Evolutionary conservation across 92 coral and sea anemone species (phyloP).

Genomic region (Parazoanthus swiftii): DNA sequence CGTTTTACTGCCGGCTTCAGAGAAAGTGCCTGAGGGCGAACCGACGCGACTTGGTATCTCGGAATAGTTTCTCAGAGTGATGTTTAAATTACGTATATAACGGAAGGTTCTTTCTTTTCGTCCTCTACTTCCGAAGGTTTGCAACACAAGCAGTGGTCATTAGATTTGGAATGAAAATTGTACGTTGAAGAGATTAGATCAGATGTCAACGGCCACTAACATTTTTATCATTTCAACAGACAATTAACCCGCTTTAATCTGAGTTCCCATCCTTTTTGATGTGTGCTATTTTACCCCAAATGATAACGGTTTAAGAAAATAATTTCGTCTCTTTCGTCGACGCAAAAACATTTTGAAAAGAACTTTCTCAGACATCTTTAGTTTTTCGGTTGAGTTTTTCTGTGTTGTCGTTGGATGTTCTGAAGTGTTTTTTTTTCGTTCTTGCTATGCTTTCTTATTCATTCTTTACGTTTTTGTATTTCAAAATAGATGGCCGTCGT

Average conservation of each 20-base stretch:
- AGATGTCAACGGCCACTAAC: constrained; percentile 4
- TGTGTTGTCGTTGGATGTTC: too few relatives aligned
- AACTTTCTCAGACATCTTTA: too few relatives aligned
- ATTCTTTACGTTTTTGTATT: too few relatives aligned
- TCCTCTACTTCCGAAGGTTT: neutral
- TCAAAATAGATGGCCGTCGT: too few relatives aligned
- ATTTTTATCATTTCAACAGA: constrained; percentile 2
- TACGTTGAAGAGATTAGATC: neutral
- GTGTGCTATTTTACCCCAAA: neutral
- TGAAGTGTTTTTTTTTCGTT: too few relatives aligned
- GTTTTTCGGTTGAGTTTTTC: too few relatives aligned
- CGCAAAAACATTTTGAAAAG: neutral
- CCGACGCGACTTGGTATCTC: neutral
- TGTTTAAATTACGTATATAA: neutral
- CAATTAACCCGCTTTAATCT: neutral
- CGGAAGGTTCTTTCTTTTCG: neutral
- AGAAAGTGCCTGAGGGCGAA: neutral
- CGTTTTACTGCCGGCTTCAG: neutral
- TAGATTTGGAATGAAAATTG: neutral
- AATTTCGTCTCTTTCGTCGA: neutral
- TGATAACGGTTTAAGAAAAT: neutral
- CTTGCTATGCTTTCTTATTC: too few relatives aligned
- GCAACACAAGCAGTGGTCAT: neutral
- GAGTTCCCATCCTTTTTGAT: neutral
- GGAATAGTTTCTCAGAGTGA: neutral